These are phyloP conservation scores for Chromoteleia sp. DNA, from an alignment of 2,888 invertebrate genomes.

Conservation along the genomic window DNA sequence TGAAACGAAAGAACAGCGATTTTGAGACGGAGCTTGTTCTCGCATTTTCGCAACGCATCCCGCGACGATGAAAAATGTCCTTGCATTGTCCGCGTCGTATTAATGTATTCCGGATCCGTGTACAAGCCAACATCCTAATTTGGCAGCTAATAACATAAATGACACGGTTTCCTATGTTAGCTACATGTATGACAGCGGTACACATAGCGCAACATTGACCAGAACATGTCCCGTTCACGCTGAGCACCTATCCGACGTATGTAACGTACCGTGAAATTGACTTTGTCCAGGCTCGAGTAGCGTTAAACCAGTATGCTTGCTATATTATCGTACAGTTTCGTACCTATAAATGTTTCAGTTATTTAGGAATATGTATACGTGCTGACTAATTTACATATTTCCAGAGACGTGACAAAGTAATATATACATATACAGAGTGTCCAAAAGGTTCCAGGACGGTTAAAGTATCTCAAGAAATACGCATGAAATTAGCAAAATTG, in stretches of 20 bases:
- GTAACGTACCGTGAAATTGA: slow-evolving; percentile 74
- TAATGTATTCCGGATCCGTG: slow-evolving; percentile 33
- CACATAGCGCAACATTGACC: slow-evolving; percentile 68
- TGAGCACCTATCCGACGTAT: slow-evolving; percentile 70
- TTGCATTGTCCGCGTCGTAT: slow-evolving; percentile 1
- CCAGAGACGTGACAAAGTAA: slow-evolving; percentile 16
- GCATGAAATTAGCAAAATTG: too few relatives aligned
- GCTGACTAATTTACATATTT: slow-evolving; percentile 52
- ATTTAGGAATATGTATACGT: slow-evolving; percentile 53
- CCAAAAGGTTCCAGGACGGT: too few relatives aligned
- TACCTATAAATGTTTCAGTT: slow-evolving; percentile 64
- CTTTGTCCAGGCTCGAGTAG: slow-evolving; percentile 70
- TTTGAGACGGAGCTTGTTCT: not conserved
- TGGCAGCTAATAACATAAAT: slow-evolving; percentile 68
- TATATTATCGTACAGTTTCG: slow-evolving; percentile 59
- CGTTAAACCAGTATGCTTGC: slow-evolving; percentile 70
- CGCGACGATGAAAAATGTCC: not conserved
- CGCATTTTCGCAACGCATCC: too few relatives aligned
- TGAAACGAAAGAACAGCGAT: too few relatives aligned
- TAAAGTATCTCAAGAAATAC: too few relatives aligned
- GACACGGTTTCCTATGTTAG: slow-evolving; percentile 63
- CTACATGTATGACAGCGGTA: slow-evolving; percentile 58
- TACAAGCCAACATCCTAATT: slow-evolving; percentile 52
- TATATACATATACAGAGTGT: slow-evolving; percentile 13
- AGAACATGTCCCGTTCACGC: slow-evolving; percentile 68